Conservation (phyloP, 2,888 invertebrate species). For the Alentia gelatinosa region DNA sequence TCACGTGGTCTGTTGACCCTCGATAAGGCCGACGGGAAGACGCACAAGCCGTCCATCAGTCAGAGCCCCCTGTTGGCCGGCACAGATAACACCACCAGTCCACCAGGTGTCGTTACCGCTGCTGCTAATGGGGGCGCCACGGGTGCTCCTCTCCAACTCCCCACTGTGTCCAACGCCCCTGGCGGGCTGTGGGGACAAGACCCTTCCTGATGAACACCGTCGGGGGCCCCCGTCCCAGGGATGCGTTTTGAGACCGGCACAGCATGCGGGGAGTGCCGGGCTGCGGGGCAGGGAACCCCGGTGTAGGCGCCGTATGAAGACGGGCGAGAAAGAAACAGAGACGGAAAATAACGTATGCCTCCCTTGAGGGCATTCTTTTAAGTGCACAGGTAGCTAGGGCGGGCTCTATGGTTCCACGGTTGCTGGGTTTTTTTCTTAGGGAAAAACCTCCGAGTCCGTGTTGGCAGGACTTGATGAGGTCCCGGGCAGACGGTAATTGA, state of each 20-base stretch:
- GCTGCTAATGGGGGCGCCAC: neutral
- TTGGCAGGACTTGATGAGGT: too few relatives aligned
- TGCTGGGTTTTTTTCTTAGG: too few relatives aligned
- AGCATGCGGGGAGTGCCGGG: neutral
- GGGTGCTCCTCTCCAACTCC: neutral
- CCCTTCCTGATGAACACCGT: neutral
- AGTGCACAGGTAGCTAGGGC: too few relatives aligned
- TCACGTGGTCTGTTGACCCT: neutral
- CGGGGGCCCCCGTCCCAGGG: neutral
- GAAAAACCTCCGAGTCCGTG: too few relatives aligned
- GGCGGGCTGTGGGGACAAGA: slow-evolving; percentile 7
- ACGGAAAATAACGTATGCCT: neutral
- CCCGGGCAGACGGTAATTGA: too few relatives aligned
- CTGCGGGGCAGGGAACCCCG: neutral
- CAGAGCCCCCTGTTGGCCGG: neutral
- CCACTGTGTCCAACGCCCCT: slow-evolving; percentile 29
- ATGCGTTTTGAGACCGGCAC: neutral
- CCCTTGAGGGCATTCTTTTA: neutral
- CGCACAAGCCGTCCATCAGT: neutral
- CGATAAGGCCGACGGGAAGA: neutral
- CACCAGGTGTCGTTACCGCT: neutral
- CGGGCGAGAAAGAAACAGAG: too few relatives aligned
- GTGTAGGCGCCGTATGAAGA: too few relatives aligned
- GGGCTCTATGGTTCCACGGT: too few relatives aligned
- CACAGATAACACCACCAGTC: neutral